Conservation (phyloP, 2,888 invertebrate species). For the Pristionchus arcanus region DNA sequence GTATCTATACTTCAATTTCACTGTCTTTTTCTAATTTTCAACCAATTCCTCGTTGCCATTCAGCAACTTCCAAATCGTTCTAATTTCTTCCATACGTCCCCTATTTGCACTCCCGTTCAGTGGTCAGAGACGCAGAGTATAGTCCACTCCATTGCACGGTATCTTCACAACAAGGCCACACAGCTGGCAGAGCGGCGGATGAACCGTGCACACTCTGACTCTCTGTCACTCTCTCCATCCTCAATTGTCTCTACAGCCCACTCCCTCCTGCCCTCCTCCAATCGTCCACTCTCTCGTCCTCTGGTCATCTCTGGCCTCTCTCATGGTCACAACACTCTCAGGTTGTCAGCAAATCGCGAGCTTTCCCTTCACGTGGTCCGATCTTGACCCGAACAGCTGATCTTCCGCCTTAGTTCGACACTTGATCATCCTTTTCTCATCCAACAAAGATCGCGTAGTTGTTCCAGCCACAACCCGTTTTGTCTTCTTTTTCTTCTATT, state of each 20-base stretch:
- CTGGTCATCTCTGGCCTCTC: neutral
- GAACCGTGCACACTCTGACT: neutral
- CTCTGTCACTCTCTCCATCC: neutral
- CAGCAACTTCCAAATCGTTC: too few relatives aligned
- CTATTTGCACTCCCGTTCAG: neutral
- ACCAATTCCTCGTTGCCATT: neutral
- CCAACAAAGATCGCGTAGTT: neutral
- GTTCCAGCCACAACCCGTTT: neutral
- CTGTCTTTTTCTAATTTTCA: neutral
- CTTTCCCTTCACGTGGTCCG: neutral
- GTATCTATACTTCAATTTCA: neutral
- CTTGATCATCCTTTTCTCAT: neutral
- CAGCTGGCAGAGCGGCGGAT: conserved; percentile 2
- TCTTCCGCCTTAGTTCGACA: neutral
- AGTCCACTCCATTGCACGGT: neutral
- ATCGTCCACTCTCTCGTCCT: neutral
- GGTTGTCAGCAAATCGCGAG: neutral
- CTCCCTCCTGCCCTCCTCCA: neutral
- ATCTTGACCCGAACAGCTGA: conserved; percentile 19
- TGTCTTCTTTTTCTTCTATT: neutral
- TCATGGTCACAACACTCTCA: conserved; percentile 13
- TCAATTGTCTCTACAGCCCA: neutral
- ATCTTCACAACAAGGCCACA: neutral
- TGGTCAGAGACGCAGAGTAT: neutral
- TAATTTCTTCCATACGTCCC: too few relatives aligned